phyloP scores from a whole-genome alignment of 92 coral and sea anemone species.

The Palythoa grandis region DNA sequence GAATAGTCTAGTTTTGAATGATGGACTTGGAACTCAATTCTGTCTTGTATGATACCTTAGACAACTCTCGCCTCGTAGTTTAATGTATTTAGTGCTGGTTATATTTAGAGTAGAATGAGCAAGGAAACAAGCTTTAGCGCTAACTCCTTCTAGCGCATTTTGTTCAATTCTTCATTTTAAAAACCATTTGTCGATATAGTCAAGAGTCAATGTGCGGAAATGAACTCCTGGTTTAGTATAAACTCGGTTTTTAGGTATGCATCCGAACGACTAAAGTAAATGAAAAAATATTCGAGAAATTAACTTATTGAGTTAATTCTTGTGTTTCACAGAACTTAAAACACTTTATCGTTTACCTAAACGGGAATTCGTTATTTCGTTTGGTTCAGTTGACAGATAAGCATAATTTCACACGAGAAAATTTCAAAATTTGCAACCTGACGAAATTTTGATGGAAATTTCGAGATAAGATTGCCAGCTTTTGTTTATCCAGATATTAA shows the following conservation, averaged over 20 bases:
- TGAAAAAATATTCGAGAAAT: neutral
- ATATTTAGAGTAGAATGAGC: neutral
- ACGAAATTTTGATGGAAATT: neutral
- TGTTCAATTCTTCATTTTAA: neutral
- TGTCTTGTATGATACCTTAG: too few species aligned
- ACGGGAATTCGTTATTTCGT: neutral
- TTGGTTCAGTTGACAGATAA: neutral
- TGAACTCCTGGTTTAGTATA: neutral
- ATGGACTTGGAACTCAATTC: neutral
- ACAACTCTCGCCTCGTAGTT: neutral
- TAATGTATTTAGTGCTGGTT: neutral
- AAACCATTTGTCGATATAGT: constrained; percentile 3
- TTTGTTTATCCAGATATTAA: neutral
- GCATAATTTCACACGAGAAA: neutral
- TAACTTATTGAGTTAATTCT: neutral
- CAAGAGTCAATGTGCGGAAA: neutral
- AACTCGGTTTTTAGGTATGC: neutral
- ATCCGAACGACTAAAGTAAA: neutral
- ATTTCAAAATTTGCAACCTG: neutral
- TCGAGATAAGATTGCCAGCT: neutral
- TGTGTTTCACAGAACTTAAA: neutral
- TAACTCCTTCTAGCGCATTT: neutral
- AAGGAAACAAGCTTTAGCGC: constrained; percentile 6
- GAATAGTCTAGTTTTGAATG: neutral
- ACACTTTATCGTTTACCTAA: neutral